Conservation (phyloP, 35 echinoderm and acorn worm species). For the Patiria miniata region DNA sequence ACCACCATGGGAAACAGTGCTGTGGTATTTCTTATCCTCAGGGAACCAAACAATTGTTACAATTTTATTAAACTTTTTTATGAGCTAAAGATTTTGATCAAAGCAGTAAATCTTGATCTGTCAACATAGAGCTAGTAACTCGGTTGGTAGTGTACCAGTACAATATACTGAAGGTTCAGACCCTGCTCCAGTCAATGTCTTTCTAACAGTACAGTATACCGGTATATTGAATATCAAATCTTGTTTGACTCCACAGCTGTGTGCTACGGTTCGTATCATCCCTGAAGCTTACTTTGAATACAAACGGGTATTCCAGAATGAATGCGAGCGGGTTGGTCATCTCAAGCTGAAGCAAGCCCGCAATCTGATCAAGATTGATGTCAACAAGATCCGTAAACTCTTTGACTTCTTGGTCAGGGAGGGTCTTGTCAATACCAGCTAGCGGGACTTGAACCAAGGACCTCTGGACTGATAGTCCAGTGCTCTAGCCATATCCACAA, state of each 20-base stretch:
- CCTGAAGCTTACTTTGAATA: constrained; percentile 99
- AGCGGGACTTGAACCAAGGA: background rate
- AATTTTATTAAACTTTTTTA: too few relatives aligned
- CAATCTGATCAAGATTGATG: constrained; percentile 91
- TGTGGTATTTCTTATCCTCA: too few relatives aligned
- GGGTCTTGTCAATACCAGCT: constrained; percentile 71
- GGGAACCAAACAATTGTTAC: too few relatives aligned
- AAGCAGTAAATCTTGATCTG: too few relatives aligned
- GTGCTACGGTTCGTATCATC: constrained; percentile 88
- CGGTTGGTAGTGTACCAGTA: background rate
- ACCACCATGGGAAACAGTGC: too few relatives aligned
- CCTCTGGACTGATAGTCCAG: too few relatives aligned
- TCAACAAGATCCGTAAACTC: constrained; percentile 92
- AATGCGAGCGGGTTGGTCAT: constrained; percentile 69
- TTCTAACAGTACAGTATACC: background rate
- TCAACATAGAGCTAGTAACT: too few relatives aligned
- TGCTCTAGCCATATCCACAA: too few relatives aligned
- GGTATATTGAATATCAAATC: background rate
- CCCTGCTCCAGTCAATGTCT: too few relatives aligned
- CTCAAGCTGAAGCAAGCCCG: constrained; percentile 92
- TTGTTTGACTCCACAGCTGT: constrained; percentile 53
- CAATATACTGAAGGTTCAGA: too few relatives aligned
- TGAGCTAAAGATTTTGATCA: too few relatives aligned
- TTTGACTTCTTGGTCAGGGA: constrained; percentile 94
- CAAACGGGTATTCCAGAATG: constrained; percentile 74